A percentile compares a stretch with the other conserved stretches of the same genome.
Conservation (phyloP, 1,140 invertebrate genomes). For the Galleria mellonella region DNA sequence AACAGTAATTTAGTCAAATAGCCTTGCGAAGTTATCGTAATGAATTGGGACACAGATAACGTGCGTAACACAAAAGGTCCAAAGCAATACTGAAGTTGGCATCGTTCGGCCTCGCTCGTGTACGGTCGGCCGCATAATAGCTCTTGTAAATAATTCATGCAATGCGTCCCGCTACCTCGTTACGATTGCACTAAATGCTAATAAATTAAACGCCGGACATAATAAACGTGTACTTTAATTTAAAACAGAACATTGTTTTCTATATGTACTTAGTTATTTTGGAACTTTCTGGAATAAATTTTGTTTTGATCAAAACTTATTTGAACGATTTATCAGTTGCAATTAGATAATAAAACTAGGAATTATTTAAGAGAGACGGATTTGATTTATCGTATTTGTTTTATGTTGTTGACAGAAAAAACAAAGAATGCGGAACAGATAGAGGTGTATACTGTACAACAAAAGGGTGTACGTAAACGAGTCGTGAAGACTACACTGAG, state of each 20-base stretch:
- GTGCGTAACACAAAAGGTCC: constrained; percentile 15
- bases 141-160: constrained; percentile 54
- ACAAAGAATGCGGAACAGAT: constrained; percentile 81
- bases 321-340: no score
- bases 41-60: constrained; percentile 22
- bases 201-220: constrained; percentile 9
- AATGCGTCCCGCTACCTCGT: constrained; percentile 18
- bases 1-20: background rate
- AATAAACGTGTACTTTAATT: background rate
- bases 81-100: constrained; percentile 38
- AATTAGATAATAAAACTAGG: no score
- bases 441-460: constrained; percentile 78
- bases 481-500: constrained; percentile 75
- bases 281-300: no score
- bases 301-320: no score
- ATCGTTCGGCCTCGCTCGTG: constrained; percentile 26
- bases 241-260: background rate
- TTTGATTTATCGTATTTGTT: background rate
- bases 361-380: no score
- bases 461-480: constrained; percentile 77
- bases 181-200: constrained; percentile 23
- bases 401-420: constrained; percentile 75
- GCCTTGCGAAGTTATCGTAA: constrained; percentile 12
- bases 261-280: no score
- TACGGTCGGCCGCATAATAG: constrained; percentile 30